Percentiles rank a stretch among this genome's conserved stretches.
phyloP scores from a whole-genome alignment of 2,888 invertebrate genomes.

The Xylota segnis region DNA sequence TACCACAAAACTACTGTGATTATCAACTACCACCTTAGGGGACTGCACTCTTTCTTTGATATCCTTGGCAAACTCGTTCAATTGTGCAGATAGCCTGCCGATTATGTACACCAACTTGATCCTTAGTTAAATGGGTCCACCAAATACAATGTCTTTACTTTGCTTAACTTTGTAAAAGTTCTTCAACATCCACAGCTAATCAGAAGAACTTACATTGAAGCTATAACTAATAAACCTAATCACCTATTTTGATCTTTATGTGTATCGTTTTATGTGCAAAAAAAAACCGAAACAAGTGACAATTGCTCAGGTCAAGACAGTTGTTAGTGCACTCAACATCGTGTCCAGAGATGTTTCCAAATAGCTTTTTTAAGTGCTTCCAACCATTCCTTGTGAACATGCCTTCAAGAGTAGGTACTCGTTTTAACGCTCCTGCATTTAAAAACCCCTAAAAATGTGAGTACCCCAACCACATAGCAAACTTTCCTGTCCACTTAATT shows the following conservation, averaged over 20 bases:
- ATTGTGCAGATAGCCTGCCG: too few relatives aligned
- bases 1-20: too few relatives aligned
- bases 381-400: background rate
- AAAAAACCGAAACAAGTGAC: background rate
- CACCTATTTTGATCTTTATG: background rate
- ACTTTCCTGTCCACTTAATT: conserved; percentile 20
- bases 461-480: background rate
- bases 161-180: too few relatives aligned
- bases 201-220: background rate
- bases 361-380: conserved; percentile 6
- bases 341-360: background rate
- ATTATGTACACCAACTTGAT: too few relatives aligned
- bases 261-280: background rate
- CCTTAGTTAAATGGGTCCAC: too few relatives aligned
- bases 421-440: background rate
- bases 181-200: too few relatives aligned
- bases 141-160: too few relatives aligned
- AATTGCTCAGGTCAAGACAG: background rate
- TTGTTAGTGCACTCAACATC: background rate
- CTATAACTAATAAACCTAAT: background rate
- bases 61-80: too few relatives aligned
- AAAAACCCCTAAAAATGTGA: conserved; percentile 17
- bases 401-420: background rate
- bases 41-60: too few relatives aligned
- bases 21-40: too few relatives aligned